Base-by-base conservation (phyloP, 2,113 vertebrate species). In the Clarias batrachus region DNA sequence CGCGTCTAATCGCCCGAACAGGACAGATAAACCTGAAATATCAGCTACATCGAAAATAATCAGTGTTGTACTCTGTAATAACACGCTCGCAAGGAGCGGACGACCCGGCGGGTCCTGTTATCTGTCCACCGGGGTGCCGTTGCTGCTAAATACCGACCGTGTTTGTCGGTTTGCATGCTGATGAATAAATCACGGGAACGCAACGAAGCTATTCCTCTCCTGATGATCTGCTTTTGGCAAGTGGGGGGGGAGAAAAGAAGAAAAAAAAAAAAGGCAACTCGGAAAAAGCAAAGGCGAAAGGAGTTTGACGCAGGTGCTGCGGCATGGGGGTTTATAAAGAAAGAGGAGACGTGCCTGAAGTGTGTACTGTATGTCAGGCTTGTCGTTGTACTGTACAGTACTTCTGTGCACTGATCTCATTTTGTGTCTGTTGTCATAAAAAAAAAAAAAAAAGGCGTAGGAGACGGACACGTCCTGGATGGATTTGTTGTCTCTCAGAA, bases 151-250 rank as follows among this genome's bases (percentile, higher is more conserved):
- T 81, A 83, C 83, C 80, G 79, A 48, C 37, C 13, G 9, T 83
- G 66, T 80, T 52, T 80, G 62, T 57, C 41, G 68, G 25, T 27
- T 79, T 23, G 78, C 76, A 59, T 54, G 56, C 86, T 87, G 78
- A 86, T 89, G 83, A 79, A 90, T 68, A 84, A 83, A 85, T 81
- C 80, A 87, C 12, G 54, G 85, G 66, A 84, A 87, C 66, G 77
- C 60, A 86, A 89, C 74, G 87, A 89, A 87, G 63, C 68, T 27
- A 65, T 79, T 86, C 59, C 68, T 86, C 82, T 87, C 37, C 76
- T 86, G 88, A 85, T 79, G 4, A 90, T 70, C 86, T 81, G 85
- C 85, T 81, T 80, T 60, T 57, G 27, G 48, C 6, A 48, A 48
- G 48, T 30, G 12, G 65, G 13, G 3, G 27, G 54, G 12, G 16